phyloP scores from a whole-genome alignment of 2,797 vertebrate genomes.

The Rachycentron canadum region DNA sequence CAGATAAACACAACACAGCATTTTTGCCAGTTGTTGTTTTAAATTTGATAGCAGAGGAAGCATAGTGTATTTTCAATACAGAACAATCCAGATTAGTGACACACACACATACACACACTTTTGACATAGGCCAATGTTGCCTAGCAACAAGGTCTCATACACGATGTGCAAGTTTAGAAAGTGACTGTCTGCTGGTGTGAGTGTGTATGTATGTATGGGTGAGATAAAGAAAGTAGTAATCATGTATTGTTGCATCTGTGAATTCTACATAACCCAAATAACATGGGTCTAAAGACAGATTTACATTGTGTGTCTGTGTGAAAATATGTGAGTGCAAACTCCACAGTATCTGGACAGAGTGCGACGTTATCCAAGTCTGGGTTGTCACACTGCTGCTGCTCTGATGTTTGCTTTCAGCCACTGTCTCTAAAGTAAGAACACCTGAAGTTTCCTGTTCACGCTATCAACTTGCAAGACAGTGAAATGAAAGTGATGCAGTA shows the following conservation, averaged over 20 bases:
- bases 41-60: not conserved
- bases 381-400: not conserved
- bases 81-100: slow-evolving; percentile 28
- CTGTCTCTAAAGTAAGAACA: not conserved
- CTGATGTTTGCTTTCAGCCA: slow-evolving; percentile 20
- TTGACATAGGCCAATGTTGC: slow-evolving; percentile 60
- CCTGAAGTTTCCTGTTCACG: not conserved
- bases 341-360: too few relatives aligned
- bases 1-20: too few relatives aligned
- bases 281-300: not conserved
- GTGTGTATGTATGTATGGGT: slow-evolving; percentile 10
- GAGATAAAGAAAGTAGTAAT: slow-evolving; percentile 11
- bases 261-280: not conserved
- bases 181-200: slow-evolving; percentile 27
- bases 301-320: not conserved
- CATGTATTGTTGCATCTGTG: not conserved
- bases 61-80: not conserved
- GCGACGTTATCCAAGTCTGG: not conserved
- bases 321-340: not conserved
- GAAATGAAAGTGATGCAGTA: not conserved
- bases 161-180: slow-evolving; percentile 14
- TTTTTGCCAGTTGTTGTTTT: not conserved
- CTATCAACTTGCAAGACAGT: not conserved
- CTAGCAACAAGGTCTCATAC: slow-evolving; percentile 63
- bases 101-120: slow-evolving; percentile 19